Evolutionary conservation across 2,888 invertebrate species (phyloP).

Genomic region (Drosophila testacea): DNA sequence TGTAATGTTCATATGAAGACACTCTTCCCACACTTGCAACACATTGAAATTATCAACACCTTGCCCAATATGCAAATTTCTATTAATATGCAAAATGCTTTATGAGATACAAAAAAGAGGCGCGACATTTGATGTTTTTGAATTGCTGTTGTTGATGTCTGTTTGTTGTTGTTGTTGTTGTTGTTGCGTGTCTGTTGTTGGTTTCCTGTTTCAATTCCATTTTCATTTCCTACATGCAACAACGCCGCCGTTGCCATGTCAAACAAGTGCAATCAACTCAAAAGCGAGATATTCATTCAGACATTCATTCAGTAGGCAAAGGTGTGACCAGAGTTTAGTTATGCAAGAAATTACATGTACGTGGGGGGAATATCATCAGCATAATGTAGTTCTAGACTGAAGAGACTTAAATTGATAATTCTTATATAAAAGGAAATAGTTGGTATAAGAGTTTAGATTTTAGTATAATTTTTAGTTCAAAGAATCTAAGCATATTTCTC

Average conservation of each 20-base stretch:
- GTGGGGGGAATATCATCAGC: not conserved
- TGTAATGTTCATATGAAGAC: slow-evolving; percentile 32
- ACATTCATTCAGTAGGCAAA: not conserved
- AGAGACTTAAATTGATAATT: not conserved
- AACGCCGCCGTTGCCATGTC: slow-evolving; percentile 26
- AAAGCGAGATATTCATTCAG: slow-evolving; percentile 13
- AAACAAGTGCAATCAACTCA: slow-evolving; percentile 75
- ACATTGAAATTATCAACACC: slow-evolving; percentile 51
- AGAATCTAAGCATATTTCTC: not conserved
- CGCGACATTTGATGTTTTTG: slow-evolving; percentile 50
- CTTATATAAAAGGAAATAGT: not conserved
- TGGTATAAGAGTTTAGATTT: no score
- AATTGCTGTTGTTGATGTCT: not conserved
- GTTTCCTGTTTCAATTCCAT: slow-evolving; percentile 66
- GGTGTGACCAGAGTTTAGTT: slow-evolving; percentile 43
- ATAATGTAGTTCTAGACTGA: not conserved
- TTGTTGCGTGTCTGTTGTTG: slow-evolving; percentile 42
- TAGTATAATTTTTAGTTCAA: no score
- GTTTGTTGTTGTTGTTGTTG: slow-evolving; percentile 16
- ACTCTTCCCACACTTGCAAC: slow-evolving; percentile 26
- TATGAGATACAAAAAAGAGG: slow-evolving; percentile 52
- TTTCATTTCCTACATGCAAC: slow-evolving; percentile 69
- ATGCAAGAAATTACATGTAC: not conserved
- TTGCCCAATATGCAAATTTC: slow-evolving; percentile 72
- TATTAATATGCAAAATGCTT: slow-evolving; percentile 74